A percentile compares a stretch with the other conserved stretches of the same genome.
phyloP scores from a whole-genome alignment of 2,888 invertebrate species.

The Xiphydria camelus region DNA sequence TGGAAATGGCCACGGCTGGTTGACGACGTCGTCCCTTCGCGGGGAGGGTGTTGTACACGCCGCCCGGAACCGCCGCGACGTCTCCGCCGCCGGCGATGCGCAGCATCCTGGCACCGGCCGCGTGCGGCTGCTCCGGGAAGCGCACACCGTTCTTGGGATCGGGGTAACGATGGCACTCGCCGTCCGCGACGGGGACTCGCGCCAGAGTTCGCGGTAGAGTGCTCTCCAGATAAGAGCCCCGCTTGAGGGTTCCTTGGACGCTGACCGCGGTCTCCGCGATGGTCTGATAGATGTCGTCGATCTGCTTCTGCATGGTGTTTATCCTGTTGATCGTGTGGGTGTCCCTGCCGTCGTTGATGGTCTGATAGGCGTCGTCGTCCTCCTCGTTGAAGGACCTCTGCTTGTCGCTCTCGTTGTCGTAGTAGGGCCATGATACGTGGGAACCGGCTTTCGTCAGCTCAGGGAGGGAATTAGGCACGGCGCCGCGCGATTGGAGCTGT shows the following conservation, averaged over 20 bases:
- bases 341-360: conserved; percentile 29
- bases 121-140: conserved; percentile 33
- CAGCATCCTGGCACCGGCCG: conserved; percentile 32
- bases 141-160: conserved; percentile 42
- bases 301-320: conserved; percentile 49
- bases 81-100: conserved; percentile 42
- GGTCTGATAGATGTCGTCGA: conserved; percentile 54
- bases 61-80: conserved; percentile 21
- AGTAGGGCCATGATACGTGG: conserved; percentile 29
- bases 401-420: conserved; percentile 22
- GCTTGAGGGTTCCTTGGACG: conserved; percentile 35
- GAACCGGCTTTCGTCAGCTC: conserved; percentile 34
- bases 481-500: conserved; percentile 74
- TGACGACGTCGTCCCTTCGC: conserved; percentile 18
- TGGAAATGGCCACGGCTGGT: conserved; percentile 24
- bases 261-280: conserved; percentile 47
- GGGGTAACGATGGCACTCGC: conserved; percentile 33
- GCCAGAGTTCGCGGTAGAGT: conserved; percentile 35
- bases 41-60: conserved; percentile 37
- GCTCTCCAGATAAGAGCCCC: conserved; percentile 42
- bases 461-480: conserved; percentile 34
- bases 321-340: conserved; percentile 49
- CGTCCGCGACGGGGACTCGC: conserved; percentile 13
- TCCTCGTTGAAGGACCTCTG: conserved; percentile 6
- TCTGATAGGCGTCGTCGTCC: conserved; percentile 12